Base-by-base conservation (phyloP, 1,140 invertebrate genomes). In the Pseudomyrmex concolor region DNA sequence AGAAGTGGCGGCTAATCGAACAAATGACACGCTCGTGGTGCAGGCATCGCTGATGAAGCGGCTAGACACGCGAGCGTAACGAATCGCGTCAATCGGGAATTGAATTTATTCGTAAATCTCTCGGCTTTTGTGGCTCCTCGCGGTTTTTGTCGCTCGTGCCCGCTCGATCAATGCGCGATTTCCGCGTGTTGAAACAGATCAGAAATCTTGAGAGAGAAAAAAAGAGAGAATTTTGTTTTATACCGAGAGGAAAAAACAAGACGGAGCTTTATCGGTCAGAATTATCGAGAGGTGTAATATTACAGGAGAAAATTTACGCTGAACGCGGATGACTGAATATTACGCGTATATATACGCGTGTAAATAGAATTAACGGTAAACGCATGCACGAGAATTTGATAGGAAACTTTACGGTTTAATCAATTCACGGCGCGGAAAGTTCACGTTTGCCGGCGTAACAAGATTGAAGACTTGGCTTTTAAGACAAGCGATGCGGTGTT, bases 1-100 rank as follows among this genome's bases (percentile, higher is more conserved):
- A 63, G 71, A 76, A 77, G 70, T 25, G 19, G 50, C 50, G 50
- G 82, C 80, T 89, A 89, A 89, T 89, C 76, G 85, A 89, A 89
- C 68, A 83, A 89, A 89, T 87, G 83, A 87, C 64, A 85, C 85
- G 83, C 80, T 87, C 72, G 68, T 73, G 83, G 64, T 76, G 54
- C 43, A 43, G 86, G 62, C 73, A 74, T 71, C 57, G 66, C 71
- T 73, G 55, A 64, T 78, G 62, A 17, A 77, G 12, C 74, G 51
- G 51, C 63, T 70, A 68, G 66, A 70, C 64, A 70, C 71, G 48
- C 59, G 59, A 54, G 70, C 78, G 83, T 71, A 63, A 67, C 85
- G 74, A 85, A 89, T 87, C 63, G 55, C 51, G 64, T 60, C 54
- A 43, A 51, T 50, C 51, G 45, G 78, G 72, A 86, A 86, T 86